Base-by-base conservation (phyloP, 2,888 invertebrate genomes). In the Scrobipalpa costella region DNA sequence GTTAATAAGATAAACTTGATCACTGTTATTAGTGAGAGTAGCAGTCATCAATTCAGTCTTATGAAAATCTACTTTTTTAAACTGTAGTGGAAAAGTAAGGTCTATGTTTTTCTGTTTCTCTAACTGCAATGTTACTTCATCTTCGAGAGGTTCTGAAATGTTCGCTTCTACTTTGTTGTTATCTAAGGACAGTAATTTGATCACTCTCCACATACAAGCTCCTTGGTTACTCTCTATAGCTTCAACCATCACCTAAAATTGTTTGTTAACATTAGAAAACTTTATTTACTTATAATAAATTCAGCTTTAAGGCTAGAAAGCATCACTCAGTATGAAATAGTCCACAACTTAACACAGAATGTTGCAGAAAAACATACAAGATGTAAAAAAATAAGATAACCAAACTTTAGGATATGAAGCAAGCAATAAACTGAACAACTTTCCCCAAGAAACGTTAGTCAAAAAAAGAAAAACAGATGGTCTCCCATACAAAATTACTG, bases 161-260 rank as follows among this genome's bases (percentile, higher is more conserved):
- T n/a, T 34, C 6, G 19, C 3, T 15, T 27, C 27, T 27, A 47
- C 19, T 11, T 61, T 34, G 11, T 50, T 61, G 8, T 59, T 15
- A 44, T 44, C 73, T 19, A 72, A 69, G 52, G 76, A 66, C 59
- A 80, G 67, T 66, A 90, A 68, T 77, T 84, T 86, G 61, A 95
- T 75, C 0, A 94, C 94, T 69, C 95, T 88, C 94, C 94, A 93
- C 57, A 82, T 81, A 64, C 84, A 92, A 11, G 75, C 71, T 15
- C 90, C 92, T 86, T 95, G 94, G 70, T 94, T 93, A 79, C 95
- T 96, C 84, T 96, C 96, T 71, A 96, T 95, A 1, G 94, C 92
- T 77, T 96, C 94, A 6, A 93, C 92, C 63, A 92, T 77, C 2
- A 95, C 88, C 92, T 92, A 77, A 63, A 63, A 34, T 50, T 17